phyloP scores from a whole-genome alignment of 2,888 invertebrate species.

The Synanthedon vespiformis region DNA sequence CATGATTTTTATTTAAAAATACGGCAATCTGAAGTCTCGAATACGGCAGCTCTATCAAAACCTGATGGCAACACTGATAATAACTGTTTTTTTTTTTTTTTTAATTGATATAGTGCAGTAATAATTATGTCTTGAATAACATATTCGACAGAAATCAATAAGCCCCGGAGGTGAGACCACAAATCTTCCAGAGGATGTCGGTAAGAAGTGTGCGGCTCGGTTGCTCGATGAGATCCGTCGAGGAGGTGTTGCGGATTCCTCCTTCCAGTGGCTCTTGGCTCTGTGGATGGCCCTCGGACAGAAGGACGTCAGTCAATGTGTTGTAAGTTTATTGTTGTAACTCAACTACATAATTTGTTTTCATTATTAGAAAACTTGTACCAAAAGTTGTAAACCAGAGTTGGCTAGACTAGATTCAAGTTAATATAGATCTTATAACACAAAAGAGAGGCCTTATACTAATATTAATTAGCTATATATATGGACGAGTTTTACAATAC shows the following conservation, averaged over 20 bases:
- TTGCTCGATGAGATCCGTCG: constrained; percentile 91
- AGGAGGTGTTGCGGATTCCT: constrained; percentile 91
- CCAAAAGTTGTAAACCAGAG: background rate
- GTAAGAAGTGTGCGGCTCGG: constrained; percentile 81
- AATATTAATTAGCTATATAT: too few species aligned
- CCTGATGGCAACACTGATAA: too few species aligned
- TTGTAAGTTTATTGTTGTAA: constrained; percentile 31
- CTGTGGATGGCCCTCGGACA: constrained; percentile 96
- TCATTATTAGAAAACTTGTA: too few species aligned
- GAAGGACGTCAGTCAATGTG: constrained; percentile 90
- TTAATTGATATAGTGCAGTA: too few species aligned
- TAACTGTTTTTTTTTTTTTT: too few species aligned
- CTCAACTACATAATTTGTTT: too few species aligned
- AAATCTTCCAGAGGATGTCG: constrained; percentile 92
- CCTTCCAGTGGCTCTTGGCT: constrained; percentile 86
- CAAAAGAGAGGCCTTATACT: too few species aligned
- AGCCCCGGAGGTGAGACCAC: constrained; percentile 66
- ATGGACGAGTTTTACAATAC: too few species aligned
- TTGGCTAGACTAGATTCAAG: background rate
- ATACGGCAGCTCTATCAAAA: too few species aligned
- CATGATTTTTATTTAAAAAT: too few species aligned
- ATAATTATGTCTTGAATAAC: background rate
- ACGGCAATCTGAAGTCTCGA: too few species aligned
- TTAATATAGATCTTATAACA: background rate
- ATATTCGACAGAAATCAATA: constrained; percentile 42